Percentiles rank a stretch among this genome's conserved stretches.
Conservation (phyloP, 2,797 vertebrate species). For the Phylloscopus collybita region DNA sequence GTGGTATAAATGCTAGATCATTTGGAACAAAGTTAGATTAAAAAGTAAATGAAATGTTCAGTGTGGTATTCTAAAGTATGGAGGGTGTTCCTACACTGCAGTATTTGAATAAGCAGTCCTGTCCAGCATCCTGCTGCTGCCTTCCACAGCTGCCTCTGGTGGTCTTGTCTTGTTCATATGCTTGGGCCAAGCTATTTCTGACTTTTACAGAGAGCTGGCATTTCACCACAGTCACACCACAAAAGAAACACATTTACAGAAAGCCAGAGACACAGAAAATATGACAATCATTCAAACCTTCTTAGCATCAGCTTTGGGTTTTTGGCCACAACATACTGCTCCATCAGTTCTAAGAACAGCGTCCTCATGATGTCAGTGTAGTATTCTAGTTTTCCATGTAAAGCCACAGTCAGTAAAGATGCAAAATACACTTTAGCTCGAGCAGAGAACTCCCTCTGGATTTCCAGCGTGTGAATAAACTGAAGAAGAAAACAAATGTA, state of each 20-base stretch:
- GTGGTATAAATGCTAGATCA: neutral
- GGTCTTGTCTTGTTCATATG: neutral
- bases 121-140: neutral
- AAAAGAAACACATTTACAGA: neutral
- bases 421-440: constrained; percentile 95
- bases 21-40: neutral
- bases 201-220: neutral
- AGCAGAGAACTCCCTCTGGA: constrained; percentile 93
- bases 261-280: neutral
- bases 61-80: neutral
- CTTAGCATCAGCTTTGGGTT: constrained; percentile 98
- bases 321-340: constrained; percentile 95
- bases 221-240: neutral
- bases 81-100: neutral
- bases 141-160: neutral
- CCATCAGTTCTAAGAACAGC: constrained; percentile 93
- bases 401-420: constrained; percentile 93
- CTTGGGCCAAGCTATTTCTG: neutral
- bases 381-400: constrained; percentile 97
- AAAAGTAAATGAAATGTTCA: neutral
- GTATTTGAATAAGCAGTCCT: neutral
- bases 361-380: constrained; percentile 98
- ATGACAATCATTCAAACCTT: constrained; percentile 80
- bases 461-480: constrained; percentile 97
- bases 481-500: constrained; percentile 64